Percentiles rank a stretch among this genome's conserved stretches.
Conservation (phyloP, 2,113 vertebrate species). For the Sinocyclocheilus anshuiensis region DNA sequence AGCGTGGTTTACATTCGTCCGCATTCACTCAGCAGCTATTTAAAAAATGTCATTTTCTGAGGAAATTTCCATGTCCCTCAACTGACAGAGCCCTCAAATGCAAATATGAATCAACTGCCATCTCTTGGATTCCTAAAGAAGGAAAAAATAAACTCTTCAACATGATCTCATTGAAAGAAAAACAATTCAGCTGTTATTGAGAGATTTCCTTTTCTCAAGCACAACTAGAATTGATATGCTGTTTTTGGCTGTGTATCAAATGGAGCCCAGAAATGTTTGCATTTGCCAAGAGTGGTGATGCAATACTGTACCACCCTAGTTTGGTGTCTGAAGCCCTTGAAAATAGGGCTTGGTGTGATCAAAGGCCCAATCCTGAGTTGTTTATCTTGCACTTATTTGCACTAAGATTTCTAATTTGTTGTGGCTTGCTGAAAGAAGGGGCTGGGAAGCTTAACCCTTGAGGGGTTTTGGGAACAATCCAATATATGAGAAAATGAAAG, state of each 20-base stretch:
- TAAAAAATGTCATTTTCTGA: constrained; percentile 30
- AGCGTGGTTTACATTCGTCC: constrained; percentile 30
- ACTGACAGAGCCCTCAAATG: constrained; percentile 28
- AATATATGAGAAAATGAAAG: constrained; percentile 20
- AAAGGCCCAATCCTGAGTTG: constrained; percentile 47
- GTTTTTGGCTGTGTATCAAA: constrained; percentile 54
- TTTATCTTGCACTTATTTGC: constrained; percentile 52
- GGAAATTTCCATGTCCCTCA: constrained; percentile 35
- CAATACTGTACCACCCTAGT: constrained; percentile 52
- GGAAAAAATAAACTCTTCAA: constrained; percentile 50
- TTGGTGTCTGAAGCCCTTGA: constrained; percentile 27
- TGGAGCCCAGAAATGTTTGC: constrained; percentile 32
- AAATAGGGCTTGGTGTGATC: constrained; percentile 43
- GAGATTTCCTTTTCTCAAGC: constrained; percentile 55
- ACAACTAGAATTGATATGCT: constrained; percentile 54
- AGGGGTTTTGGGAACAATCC: constrained; percentile 3
- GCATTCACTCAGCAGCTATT: constrained; percentile 37
- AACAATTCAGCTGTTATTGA: constrained; percentile 58
- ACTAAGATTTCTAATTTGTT: constrained; percentile 53
- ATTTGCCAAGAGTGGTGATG: constrained; percentile 53
- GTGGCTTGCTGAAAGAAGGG: constrained; percentile 47
- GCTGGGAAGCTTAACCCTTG: constrained; percentile 24
- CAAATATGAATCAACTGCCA: constrained; percentile 53
- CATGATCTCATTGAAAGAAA: constrained; percentile 59
- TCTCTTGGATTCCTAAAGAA: constrained; percentile 24